A percentile compares a stretch with the other conserved stretches of the same genome.
Conservation (phyloP, 2,797 vertebrate genomes). For the Poeciliopsis paucimaculata region DNA sequence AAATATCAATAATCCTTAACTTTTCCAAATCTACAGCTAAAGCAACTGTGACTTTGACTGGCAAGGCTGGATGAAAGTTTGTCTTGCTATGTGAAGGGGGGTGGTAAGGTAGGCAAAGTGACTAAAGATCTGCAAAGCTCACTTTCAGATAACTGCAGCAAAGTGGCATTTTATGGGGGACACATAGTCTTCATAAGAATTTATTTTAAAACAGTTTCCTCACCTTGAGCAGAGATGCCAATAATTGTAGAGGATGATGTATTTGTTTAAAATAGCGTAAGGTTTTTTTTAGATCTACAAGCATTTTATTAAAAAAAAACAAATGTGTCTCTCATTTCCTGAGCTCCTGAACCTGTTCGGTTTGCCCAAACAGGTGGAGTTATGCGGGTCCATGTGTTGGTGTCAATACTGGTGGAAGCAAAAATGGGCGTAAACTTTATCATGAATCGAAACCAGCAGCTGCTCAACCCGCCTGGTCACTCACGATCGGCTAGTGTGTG, state of each 20-base stretch:
- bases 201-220: background rate
- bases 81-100: background rate
- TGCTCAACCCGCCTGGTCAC: constrained; percentile 27
- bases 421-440: constrained; percentile 33
- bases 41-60: background rate
- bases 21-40: background rate
- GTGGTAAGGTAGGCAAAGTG: background rate
- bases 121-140: background rate
- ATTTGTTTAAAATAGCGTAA: background rate
- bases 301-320: too few species aligned
- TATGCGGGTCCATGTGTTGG: constrained; percentile 6
- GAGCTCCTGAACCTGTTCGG: constrained; percentile 9
- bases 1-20: background rate
- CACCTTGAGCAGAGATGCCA: background rate
- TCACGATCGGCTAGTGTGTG: constrained; percentile 29
- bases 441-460: constrained; percentile 32
- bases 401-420: constrained; percentile 21
- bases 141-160: background rate
- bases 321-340: background rate
- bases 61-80: background rate
- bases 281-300: background rate
- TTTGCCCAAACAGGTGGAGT: constrained; percentile 8
- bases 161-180: background rate
- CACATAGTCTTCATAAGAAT: background rate
- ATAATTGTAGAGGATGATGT: background rate